Conservation (phyloP, 2,113 vertebrate species). For the Centropus unirufus region DNA sequence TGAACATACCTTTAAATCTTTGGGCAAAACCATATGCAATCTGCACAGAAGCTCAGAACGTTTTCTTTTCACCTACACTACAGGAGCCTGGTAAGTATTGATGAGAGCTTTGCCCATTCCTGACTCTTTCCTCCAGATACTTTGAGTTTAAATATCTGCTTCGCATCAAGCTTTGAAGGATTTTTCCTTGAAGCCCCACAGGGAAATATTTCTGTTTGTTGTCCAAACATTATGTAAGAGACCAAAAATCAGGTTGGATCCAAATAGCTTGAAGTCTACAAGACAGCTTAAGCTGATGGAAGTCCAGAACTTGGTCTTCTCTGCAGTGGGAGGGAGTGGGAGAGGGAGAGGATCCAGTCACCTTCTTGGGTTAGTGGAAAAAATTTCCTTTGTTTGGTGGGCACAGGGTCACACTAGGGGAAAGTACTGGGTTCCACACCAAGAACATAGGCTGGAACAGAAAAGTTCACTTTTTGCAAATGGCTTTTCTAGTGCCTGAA, state of each 20-base stretch:
- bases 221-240: not conserved
- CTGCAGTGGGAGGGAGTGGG: not conserved
- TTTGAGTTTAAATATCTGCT: not conserved
- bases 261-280: not conserved
- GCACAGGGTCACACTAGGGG: not conserved
- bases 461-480: not conserved
- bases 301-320: not conserved
- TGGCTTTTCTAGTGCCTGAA: not conserved
- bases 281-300: not conserved
- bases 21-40: not conserved
- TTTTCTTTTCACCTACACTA: not conserved
- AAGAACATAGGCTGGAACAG: not conserved
- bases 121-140: not conserved
- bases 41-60: not conserved
- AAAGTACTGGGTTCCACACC: not conserved
- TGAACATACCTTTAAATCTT: not conserved
- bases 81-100: not conserved
- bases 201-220: not conserved
- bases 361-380: not conserved
- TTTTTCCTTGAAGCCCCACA: not conserved
- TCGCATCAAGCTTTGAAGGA: not conserved
- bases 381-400: not conserved
- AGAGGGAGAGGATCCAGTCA: not conserved
- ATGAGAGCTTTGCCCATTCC: not conserved
- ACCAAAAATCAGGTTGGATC: not conserved